Percentiles rank a stretch among this genome's conserved stretches.
Evolutionary conservation across 2,113 vertebrate species (phyloP).

Genomic region (Aramus guarauna): DNA sequence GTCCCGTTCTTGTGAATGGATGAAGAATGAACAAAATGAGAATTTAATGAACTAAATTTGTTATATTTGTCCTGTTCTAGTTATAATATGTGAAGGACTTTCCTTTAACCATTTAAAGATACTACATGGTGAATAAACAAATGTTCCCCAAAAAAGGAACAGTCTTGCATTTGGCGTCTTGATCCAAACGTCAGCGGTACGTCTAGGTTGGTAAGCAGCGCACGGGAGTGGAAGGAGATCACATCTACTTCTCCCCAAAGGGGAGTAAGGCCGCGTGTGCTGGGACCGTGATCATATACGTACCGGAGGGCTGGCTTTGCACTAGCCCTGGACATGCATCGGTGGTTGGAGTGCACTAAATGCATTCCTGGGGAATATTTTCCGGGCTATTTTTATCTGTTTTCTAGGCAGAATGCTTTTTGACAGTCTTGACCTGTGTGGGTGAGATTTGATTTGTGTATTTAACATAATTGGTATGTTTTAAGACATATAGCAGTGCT

Average conservation of each 20-base stretch:
- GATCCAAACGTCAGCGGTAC: no score
- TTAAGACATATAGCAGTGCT: not conserved
- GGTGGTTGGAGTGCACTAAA: not conserved
- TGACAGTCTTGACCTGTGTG: not conserved
- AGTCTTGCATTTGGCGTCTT: not conserved
- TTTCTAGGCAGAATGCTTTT: not conserved
- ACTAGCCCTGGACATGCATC: not conserved
- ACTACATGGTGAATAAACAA: not conserved
- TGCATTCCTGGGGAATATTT: not conserved
- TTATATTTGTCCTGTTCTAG: not conserved
- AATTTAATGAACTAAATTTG: not conserved
- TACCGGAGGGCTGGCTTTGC: not conserved
- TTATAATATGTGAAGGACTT: not conserved
- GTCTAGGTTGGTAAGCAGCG: not conserved
- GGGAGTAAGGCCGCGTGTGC: not conserved
- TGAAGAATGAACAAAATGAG: not conserved
- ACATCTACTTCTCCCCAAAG: no score
- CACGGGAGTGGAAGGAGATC: not conserved
- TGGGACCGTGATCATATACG: not conserved
- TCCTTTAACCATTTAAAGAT: not conserved
- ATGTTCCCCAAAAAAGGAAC: not conserved
- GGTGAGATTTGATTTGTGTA: not conserved
- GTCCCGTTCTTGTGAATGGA: not conserved
- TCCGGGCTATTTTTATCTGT: not conserved
- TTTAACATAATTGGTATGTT: fast-evolving